Evolutionary conservation across 2,113 vertebrate species (phyloP).

Genomic region (Thalassarche chlororhynchos): DNA sequence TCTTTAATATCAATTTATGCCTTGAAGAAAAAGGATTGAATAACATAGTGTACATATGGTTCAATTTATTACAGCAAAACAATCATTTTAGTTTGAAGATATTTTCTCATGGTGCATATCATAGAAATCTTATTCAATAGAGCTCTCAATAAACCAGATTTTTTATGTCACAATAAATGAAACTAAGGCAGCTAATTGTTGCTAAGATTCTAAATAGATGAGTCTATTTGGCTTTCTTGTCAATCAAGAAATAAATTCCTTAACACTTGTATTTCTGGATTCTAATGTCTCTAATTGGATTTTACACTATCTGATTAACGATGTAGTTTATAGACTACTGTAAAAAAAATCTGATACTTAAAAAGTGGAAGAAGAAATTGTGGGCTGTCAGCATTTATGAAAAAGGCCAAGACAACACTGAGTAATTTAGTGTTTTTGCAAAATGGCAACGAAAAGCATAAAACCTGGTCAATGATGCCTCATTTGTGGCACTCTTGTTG

Average conservation of each 20-base stretch:
- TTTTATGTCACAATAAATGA: conserved; percentile 90
- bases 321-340: conserved; percentile 78
- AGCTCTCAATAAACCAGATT: conserved; percentile 87
- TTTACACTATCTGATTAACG: conserved; percentile 84
- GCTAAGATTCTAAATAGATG: conserved; percentile 86
- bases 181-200: conserved; percentile 87
- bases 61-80: conserved; percentile 89
- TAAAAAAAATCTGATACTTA: conserved; percentile 70
- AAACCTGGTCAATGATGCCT: conserved; percentile 43
- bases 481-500: conserved; percentile 18
- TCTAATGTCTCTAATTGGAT: conserved; percentile 85
- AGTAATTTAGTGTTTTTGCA: conserved; percentile 49
- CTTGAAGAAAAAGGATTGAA: conserved; percentile 88
- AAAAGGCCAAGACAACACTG: conserved; percentile 61
- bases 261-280: conserved; percentile 86
- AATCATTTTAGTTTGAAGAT: conserved; percentile 87
- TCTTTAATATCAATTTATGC: conserved; percentile 89
- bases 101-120: conserved; percentile 86
- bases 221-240: conserved; percentile 85
- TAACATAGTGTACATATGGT: conserved; percentile 88
- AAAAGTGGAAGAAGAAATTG: conserved; percentile 72
- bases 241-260: conserved; percentile 87
- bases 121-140: conserved; percentile 86
- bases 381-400: conserved; percentile 69
- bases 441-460: neutral